Percentiles rank a stretch among this genome's conserved stretches.
Conservation (phyloP, 2,888 invertebrate genomes). For the Osmoderma eremita region DNA sequence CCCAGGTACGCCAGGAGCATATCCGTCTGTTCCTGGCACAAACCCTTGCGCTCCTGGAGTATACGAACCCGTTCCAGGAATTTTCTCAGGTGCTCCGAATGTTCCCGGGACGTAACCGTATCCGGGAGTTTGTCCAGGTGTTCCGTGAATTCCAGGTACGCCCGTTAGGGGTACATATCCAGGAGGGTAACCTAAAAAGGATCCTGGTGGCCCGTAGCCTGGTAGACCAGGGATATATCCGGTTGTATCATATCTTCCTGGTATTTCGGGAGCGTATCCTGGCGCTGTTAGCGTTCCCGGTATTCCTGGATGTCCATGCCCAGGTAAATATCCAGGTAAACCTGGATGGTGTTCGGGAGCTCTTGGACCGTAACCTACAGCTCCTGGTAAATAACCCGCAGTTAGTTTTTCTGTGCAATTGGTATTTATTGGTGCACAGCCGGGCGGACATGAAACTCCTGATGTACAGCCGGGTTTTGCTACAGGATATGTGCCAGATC, state of each 20-base stretch:
- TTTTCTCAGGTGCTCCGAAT: background rate
- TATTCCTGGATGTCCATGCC: background rate
- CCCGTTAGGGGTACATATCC: conserved; percentile 11
- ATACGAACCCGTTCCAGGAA: conserved; percentile 8
- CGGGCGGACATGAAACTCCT: background rate
- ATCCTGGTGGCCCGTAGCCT: background rate
- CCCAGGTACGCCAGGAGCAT: conserved; percentile 29
- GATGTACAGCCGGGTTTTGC: conserved; percentile 23
- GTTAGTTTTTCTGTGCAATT: background rate
- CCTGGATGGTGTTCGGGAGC: conserved; percentile 39
- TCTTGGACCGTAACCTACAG: conserved; percentile 8
- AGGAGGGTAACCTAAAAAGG: conserved; percentile 1
- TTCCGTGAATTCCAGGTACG: background rate
- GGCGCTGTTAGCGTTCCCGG: too few relatives aligned
- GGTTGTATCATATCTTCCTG: too few relatives aligned
- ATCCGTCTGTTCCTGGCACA: conserved; percentile 34
- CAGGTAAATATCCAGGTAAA: conserved; percentile 17
- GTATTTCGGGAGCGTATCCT: too few relatives aligned
- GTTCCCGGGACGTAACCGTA: too few relatives aligned
- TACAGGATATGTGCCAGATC: too few relatives aligned
- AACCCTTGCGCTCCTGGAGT: background rate
- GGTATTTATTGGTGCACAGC: too few relatives aligned
- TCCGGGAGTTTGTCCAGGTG: background rate
- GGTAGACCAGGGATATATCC: conserved; percentile 1
- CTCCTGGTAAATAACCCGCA: background rate